phyloP scores from a whole-genome alignment of 2,888 invertebrate species.

The Ennomos fuscantarius region DNA sequence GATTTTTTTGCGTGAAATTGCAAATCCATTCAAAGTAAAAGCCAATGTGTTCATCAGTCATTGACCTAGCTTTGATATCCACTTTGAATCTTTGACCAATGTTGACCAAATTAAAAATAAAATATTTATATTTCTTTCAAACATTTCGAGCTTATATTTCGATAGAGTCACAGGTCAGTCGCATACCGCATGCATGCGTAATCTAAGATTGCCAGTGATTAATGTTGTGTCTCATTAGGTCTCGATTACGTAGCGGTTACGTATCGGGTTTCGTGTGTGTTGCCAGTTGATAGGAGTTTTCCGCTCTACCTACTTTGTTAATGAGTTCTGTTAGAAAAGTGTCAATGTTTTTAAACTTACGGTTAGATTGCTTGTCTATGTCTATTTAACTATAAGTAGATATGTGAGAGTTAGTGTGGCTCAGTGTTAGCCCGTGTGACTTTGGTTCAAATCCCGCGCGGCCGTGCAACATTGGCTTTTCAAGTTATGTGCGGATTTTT shows the following conservation, averaged over 20 bases:
- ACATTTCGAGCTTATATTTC: constrained; percentile 9
- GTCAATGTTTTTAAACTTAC: neutral
- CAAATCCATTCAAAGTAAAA: too few relatives aligned
- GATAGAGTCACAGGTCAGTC: constrained; percentile 21
- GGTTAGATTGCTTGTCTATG: neutral
- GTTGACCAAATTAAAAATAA: too few relatives aligned
- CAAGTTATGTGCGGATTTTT: too few relatives aligned
- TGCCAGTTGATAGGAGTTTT: constrained; percentile 27
- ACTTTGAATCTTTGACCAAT: too few relatives aligned
- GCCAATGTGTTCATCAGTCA: too few relatives aligned
- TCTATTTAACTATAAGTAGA: neutral
- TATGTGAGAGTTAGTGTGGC: neutral
- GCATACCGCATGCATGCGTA: constrained; percentile 17
- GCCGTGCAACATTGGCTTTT: too few relatives aligned
- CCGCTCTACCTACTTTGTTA: constrained; percentile 26
- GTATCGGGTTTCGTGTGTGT: constrained; percentile 30
- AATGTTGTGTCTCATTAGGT: constrained; percentile 42
- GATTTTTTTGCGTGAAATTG: too few relatives aligned
- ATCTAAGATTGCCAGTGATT: constrained; percentile 35
- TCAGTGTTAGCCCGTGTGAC: too few relatives aligned
- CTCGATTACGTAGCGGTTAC: constrained; percentile 39
- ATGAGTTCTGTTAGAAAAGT: constrained; percentile 3
- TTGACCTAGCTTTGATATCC: too few relatives aligned
- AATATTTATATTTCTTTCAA: neutral
- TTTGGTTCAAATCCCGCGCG: too few relatives aligned